Percentiles rank a stretch among this genome's conserved stretches.
These are phyloP conservation scores for Pocillopora meandrina DNA, from an alignment of 92 coral and sea anemone species.

Conservation along the genomic window DNA sequence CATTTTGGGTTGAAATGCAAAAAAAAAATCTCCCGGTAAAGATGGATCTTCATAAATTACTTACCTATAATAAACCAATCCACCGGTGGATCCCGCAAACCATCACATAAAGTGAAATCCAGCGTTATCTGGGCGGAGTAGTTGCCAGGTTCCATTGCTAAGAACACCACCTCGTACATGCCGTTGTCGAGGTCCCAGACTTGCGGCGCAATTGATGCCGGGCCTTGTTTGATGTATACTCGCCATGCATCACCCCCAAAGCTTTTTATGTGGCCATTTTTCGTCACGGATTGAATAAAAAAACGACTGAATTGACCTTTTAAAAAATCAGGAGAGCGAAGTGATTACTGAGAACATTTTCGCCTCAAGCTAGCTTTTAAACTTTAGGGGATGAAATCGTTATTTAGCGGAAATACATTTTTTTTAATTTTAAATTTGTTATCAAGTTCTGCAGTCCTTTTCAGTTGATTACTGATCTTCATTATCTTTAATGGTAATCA, in stretches of 20 bases:
- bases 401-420: too few relatives aligned
- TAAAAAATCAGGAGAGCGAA: neutral
- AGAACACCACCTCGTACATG: conserved; percentile 71
- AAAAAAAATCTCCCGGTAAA: neutral
- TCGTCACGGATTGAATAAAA: conserved; percentile 76
- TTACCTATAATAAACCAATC: conserved; percentile 77
- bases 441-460: too few relatives aligned
- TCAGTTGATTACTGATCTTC: too few relatives aligned
- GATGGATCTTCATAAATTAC: neutral
- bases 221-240: conserved; percentile 83
- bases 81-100: conserved; percentile 81
- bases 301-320: conserved; percentile 83
- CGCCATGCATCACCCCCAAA: conserved; percentile 91
- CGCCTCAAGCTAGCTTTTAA: neutral
- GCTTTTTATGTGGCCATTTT: conserved; percentile 51
- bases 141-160: conserved; percentile 74
- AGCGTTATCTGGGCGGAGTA: conserved; percentile 66
- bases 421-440: too few relatives aligned
- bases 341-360: neutral
- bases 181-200: conserved; percentile 81
- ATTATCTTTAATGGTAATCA: too few relatives aligned
- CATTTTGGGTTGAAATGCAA: neutral
- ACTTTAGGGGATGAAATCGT: neutral
- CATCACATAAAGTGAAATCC: conserved; percentile 84
- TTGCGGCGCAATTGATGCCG: conserved; percentile 82